Evolutionary conservation across 1,140 invertebrate genomes (phyloP).

Genomic region (Paralvinella palmiformis): DNA sequence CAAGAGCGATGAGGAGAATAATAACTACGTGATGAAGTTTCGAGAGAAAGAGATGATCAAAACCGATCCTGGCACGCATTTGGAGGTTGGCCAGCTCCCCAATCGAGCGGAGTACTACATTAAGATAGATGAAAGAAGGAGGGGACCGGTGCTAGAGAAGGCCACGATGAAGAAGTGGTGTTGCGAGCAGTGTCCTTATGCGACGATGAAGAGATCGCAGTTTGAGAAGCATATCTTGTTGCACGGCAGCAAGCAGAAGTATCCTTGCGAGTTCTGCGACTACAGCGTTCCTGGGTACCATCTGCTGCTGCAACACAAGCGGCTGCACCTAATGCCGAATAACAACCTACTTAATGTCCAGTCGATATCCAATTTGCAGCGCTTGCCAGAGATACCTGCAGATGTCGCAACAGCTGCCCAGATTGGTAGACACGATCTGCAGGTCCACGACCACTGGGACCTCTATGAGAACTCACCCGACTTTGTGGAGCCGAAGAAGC

Average conservation of each 20-base stretch:
- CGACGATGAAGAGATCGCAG: constrained; percentile 78
- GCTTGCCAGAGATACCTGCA: constrained; percentile 39
- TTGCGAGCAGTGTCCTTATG: constrained; percentile 72
- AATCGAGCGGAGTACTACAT: constrained; percentile 1
- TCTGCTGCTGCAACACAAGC: constrained; percentile 41
- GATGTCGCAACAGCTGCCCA: constrained; percentile 42
- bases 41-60: background rate
- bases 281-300: constrained; percentile 66
- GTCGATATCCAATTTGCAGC: constrained; percentile 40
- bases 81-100: background rate
- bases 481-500: constrained; percentile 45
- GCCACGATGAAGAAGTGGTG: constrained; percentile 42
- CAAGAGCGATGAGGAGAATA: background rate
- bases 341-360: constrained; percentile 44
- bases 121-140: constrained; percentile 14
- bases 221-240: constrained; percentile 75
- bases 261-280: constrained; percentile 77
- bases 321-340: constrained; percentile 43
- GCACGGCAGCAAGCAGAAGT: constrained; percentile 76
- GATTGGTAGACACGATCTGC: constrained; percentile 32
- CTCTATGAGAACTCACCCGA: constrained; percentile 39
- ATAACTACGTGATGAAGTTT: background rate
- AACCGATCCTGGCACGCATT: background rate
- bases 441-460: constrained; percentile 37
- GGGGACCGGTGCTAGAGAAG: constrained; percentile 39